Evolutionary conservation across 1,140 invertebrate genomes (phyloP).

Genomic region (Ylistrum balloti): DNA sequence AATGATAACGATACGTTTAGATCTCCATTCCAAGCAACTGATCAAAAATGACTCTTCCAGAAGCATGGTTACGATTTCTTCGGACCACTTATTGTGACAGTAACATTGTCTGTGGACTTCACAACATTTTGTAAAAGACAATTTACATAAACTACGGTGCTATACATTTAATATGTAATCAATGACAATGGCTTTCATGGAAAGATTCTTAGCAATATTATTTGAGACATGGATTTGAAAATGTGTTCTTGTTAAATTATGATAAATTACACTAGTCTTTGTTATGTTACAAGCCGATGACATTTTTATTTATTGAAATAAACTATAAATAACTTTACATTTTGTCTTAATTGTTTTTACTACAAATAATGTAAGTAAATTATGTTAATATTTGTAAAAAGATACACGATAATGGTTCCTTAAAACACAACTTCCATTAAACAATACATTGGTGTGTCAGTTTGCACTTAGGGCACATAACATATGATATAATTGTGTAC

Average conservation of each 20-base stretch:
- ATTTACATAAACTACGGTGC: background rate
- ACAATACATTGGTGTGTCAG: too few relatives aligned
- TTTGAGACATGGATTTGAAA: background rate
- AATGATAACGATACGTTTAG: too few relatives aligned
- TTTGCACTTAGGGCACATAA: too few relatives aligned
- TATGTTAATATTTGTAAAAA: too few relatives aligned
- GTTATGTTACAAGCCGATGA: background rate
- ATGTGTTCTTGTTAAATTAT: slow-evolving; percentile 36
- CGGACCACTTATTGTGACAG: too few relatives aligned
- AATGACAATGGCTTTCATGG: background rate
- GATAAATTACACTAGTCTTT: background rate
- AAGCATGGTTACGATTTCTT: too few relatives aligned
- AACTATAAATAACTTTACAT: background rate
- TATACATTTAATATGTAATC: background rate
- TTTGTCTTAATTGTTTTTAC: background rate
- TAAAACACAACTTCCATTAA: too few relatives aligned
- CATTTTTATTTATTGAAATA: background rate
- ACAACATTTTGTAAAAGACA: background rate
- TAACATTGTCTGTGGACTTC: too few relatives aligned
- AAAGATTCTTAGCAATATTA: background rate
- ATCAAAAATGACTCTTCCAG: too few relatives aligned
- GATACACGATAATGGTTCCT: too few relatives aligned
- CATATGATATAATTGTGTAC: too few relatives aligned
- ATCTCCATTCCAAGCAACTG: too few relatives aligned
- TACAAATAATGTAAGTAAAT: background rate